Conservation (phyloP, 2,797 vertebrate species). For the Cossypha heuglini region DNA sequence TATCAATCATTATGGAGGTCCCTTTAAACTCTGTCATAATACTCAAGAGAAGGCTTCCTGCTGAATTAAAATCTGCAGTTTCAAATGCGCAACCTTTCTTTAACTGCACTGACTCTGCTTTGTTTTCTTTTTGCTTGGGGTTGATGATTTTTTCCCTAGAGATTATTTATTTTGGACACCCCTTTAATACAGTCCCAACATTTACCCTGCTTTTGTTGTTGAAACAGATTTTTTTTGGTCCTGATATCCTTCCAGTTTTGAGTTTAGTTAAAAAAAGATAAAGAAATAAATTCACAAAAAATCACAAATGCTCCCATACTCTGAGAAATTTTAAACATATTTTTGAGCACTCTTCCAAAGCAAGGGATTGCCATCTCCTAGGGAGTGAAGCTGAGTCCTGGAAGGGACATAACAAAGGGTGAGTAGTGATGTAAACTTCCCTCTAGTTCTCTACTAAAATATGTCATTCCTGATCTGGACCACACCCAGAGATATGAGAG, state of each 20-base stretch:
- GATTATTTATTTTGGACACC: slow-evolving; percentile 18
- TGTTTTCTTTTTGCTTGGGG: slow-evolving; percentile 4
- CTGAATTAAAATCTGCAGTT: slow-evolving; percentile 60
- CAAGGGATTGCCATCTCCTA: background rate
- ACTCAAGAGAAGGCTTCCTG: slow-evolving; percentile 56
- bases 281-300: background rate
- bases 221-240: background rate
- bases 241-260: background rate
- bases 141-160: background rate
- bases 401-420: background rate
- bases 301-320: background rate
- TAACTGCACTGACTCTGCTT: background rate
- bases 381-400: background rate
- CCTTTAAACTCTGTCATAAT: slow-evolving; percentile 59
- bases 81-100: slow-evolving; percentile 40
- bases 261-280: background rate
- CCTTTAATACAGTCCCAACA: background rate
- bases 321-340: background rate
- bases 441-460: background rate
- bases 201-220: background rate
- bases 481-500: background rate
- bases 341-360: background rate
- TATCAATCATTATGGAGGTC: slow-evolving; percentile 65
- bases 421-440: background rate
- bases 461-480: background rate